Percentiles rank a stretch among this genome's conserved stretches.
phyloP scores from a whole-genome alignment of 2,113 vertebrate species.

The Gymnogyps californianus region DNA sequence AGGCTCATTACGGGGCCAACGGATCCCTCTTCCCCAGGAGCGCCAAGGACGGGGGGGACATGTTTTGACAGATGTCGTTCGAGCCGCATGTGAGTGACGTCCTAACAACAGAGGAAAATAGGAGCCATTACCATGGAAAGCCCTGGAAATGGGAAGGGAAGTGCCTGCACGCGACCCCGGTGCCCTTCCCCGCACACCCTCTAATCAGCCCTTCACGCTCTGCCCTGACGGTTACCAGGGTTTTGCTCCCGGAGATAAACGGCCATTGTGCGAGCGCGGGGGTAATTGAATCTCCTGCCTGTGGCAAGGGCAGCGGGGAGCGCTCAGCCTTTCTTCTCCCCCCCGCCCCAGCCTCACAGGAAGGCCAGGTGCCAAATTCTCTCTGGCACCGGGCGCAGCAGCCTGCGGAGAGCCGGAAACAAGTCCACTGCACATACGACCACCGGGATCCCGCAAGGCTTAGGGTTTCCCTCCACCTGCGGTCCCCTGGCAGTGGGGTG shows the following conservation, averaged over 20 bases:
- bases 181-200: background rate
- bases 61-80: slow-evolving; percentile 56
- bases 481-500: rapidly evolving
- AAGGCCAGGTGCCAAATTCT: slow-evolving; percentile 55
- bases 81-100: slow-evolving; percentile 1
- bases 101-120: background rate
- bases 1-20: slow-evolving; percentile 26
- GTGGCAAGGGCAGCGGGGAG: background rate
- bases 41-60: background rate
- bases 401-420: background rate
- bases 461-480: background rate
- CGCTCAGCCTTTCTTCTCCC: slow-evolving; percentile 12
- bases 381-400: background rate
- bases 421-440: background rate
- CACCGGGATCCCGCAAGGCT: background rate
- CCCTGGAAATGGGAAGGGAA: slow-evolving; percentile 48
- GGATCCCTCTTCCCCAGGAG: slow-evolving; percentile 3
- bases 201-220: slow-evolving; percentile 46
- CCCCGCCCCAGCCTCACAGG: background rate
- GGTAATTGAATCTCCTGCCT: slow-evolving; percentile 1
- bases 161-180: background rate
- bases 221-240: background rate
- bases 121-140: slow-evolving; percentile 32
- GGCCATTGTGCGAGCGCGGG: background rate
- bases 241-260: background rate